Conservation (phyloP, 1,140 invertebrate genomes). For the Brachionus sp. region DNA sequence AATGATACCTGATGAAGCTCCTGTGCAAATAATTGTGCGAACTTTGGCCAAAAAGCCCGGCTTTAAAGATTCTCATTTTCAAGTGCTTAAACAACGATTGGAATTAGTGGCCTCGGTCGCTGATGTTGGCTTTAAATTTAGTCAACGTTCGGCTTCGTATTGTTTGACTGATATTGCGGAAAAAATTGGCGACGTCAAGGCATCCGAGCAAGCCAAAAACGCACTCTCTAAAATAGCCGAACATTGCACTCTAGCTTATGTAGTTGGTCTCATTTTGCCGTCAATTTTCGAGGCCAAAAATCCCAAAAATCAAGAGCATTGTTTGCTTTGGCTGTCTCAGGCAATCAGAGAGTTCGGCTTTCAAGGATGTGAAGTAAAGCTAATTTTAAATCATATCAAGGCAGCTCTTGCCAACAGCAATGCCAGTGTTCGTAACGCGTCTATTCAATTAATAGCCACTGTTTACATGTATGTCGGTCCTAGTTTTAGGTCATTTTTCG, state of each 20-base stretch:
- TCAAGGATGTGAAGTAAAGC: slow-evolving; percentile 72
- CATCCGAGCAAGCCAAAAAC: slow-evolving; percentile 68
- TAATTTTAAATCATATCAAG: slow-evolving; percentile 73
- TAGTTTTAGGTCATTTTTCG: slow-evolving; percentile 72
- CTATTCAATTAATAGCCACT: slow-evolving; percentile 68
- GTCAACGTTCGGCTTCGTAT: slow-evolving; percentile 69
- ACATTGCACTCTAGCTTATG: slow-evolving; percentile 71
- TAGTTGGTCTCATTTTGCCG: slow-evolving; percentile 62
- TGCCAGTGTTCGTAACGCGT: slow-evolving; percentile 72
- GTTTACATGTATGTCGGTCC: slow-evolving; percentile 77
- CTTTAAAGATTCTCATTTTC: slow-evolving; percentile 85
- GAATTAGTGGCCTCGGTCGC: slow-evolving; percentile 74
- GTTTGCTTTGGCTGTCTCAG: slow-evolving; percentile 72
- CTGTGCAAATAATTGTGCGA: slow-evolving; percentile 72
- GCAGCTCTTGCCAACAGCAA: slow-evolving; percentile 78
- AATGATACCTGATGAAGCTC: slow-evolving; percentile 65
- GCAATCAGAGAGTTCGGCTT: slow-evolving; percentile 81
- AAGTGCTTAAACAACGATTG: slow-evolving; percentile 78
- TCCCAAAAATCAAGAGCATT: slow-evolving; percentile 82
- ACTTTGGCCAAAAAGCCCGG: slow-evolving; percentile 79
- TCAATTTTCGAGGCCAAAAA: slow-evolving; percentile 76
- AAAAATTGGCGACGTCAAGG: slow-evolving; percentile 79
- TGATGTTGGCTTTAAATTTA: slow-evolving; percentile 65
- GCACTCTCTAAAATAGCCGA: slow-evolving; percentile 73
- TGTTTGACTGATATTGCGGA: slow-evolving; percentile 76